These are phyloP conservation scores for Drepanosiphum platanoidis DNA, from an alignment of 2,888 invertebrate genomes.

Conservation along the genomic window DNA sequence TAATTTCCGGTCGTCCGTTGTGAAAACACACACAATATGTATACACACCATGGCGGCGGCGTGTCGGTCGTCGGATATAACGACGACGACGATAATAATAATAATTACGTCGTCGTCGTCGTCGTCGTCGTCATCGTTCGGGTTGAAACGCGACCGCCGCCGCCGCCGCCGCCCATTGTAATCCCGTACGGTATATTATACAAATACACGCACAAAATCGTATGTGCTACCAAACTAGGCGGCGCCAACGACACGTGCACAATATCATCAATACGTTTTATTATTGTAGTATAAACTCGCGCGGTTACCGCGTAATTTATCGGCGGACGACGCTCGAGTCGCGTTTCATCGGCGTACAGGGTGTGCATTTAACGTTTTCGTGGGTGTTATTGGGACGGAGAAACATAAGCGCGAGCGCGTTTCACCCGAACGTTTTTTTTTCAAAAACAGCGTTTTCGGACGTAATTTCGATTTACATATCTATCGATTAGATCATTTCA, in stretches of 20 bases:
- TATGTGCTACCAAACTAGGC: not conserved
- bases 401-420: no score
- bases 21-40: not conserved
- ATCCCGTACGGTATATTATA: not conserved
- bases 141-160: not conserved
- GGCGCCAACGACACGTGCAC: not conserved
- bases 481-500: no score
- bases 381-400: no score
- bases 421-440: no score
- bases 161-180: slow-evolving; percentile 14
- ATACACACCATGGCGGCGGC: not conserved
- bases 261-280: not conserved
- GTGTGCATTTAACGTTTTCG: no score
- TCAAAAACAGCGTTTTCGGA: no score
- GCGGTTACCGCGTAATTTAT: no score
- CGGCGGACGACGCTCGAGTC: no score
- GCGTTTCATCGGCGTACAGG: no score
- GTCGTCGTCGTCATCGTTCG: not conserved
- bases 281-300: no score
- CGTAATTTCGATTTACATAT: no score
- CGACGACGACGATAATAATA: not conserved
- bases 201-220: no score
- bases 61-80: not conserved
- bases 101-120: slow-evolving; percentile 9
- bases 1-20: slow-evolving; percentile 34